Evolutionary conservation across 92 coral and sea anemone species (phyloP).

Genomic region (Porites cylindrica): DNA sequence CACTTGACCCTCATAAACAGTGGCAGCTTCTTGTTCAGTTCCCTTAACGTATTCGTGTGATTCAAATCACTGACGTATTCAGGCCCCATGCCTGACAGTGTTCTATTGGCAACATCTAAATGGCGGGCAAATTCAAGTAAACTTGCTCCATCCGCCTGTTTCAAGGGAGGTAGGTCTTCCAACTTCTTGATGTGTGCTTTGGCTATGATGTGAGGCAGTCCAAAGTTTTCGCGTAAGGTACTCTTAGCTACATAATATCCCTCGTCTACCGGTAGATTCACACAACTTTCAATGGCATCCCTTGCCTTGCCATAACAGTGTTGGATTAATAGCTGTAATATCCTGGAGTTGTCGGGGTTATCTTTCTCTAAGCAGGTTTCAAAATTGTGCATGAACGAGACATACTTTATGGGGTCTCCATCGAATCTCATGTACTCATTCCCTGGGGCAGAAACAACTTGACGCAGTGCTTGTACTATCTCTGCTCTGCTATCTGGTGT

Average conservation of each 20-base stretch:
- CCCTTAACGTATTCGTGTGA: constrained; percentile 66
- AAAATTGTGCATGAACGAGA: constrained; percentile 69
- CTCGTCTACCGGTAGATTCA: constrained; percentile 66
- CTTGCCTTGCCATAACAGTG: constrained; percentile 75
- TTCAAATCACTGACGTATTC: constrained; percentile 65
- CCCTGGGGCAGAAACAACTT: constrained; percentile 59
- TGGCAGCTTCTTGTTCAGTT: constrained; percentile 61
- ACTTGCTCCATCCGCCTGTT: constrained; percentile 63
- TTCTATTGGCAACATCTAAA: constrained; percentile 66
- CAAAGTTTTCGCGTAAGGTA: constrained; percentile 65
- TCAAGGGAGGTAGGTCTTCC: constrained; percentile 56
- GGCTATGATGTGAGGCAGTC: constrained; percentile 63
- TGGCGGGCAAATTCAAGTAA: constrained; percentile 57
- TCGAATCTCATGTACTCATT: constrained; percentile 69
- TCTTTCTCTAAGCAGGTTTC: constrained; percentile 39
- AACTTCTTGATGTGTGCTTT: constrained; percentile 65
- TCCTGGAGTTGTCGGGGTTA: constrained; percentile 37
- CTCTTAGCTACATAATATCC: constrained; percentile 61
- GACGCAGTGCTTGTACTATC: constrained; percentile 50
- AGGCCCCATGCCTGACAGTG: constrained; percentile 76
- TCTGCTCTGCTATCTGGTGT: background rate
- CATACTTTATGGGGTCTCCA: constrained; percentile 68
- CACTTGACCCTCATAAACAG: constrained; percentile 71
- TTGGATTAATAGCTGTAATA: constrained; percentile 66
- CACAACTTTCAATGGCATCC: constrained; percentile 81